Conservation (phyloP, 2,113 vertebrate genomes). For the Raphicerus campestris region DNA sequence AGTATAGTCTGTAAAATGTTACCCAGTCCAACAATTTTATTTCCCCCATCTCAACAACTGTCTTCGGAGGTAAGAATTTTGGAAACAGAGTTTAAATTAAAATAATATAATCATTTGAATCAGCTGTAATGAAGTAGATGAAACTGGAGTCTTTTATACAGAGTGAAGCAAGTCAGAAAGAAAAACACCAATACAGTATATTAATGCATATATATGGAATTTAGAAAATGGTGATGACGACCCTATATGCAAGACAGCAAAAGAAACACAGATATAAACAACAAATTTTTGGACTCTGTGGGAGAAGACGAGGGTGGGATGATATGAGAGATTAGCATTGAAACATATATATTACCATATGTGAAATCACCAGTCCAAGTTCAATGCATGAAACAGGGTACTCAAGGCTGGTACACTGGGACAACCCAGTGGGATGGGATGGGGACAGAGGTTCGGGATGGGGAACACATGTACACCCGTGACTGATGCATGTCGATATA, state of each 20-base stretch:
- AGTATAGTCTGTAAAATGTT: neutral
- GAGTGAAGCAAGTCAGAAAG: neutral
- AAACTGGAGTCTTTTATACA: neutral
- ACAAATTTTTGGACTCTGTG: neutral
- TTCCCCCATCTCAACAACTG: neutral
- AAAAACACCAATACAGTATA: neutral
- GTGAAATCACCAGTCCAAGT: neutral
- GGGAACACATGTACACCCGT: neutral
- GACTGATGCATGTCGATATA: neutral
- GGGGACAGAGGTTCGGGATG: neutral
- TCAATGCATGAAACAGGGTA: neutral
- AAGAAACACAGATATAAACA: neutral
- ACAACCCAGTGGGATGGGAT: neutral
- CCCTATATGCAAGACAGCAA: neutral
- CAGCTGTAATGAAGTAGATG: neutral
- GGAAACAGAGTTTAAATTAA: neutral
- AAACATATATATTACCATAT: neutral
- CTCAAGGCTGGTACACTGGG: neutral
- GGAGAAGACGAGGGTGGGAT: neutral
- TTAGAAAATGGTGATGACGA: rapidly evolving
- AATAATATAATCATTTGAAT: neutral
- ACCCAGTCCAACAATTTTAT: neutral
- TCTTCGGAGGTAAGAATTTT: neutral
- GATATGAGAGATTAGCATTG: neutral
- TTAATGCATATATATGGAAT: neutral